These are phyloP conservation scores for Acleris laterana DNA, from an alignment of 2,888 invertebrate species.

Conservation along the genomic window DNA sequence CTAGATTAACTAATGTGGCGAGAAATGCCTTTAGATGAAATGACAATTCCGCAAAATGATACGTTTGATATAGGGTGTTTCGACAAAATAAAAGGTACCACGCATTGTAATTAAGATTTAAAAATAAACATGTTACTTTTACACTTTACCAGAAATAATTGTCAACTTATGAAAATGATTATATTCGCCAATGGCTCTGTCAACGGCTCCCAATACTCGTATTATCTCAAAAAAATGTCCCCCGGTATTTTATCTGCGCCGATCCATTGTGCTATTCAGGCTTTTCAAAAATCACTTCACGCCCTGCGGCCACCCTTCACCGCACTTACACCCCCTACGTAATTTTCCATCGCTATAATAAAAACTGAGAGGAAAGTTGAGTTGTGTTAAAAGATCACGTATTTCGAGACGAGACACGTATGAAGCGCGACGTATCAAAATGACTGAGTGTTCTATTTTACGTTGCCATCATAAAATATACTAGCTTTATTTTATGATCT, in stretches of 20 bases:
- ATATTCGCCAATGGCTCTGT: slow-evolving; percentile 3
- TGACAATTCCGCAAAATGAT: no score
- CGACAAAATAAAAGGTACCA: no score
- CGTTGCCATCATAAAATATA: slow-evolving; percentile 6
- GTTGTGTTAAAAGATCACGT: slow-evolving; percentile 25
- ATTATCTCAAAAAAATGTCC: not conserved
- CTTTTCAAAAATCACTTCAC: slow-evolving; percentile 32
- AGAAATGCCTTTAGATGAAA: no score
- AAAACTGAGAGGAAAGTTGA: slow-evolving; percentile 10
- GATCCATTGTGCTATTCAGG: slow-evolving; percentile 29
- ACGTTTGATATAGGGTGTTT: no score
- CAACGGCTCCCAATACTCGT: no score
- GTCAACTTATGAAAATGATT: no score
- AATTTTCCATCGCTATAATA: slow-evolving; percentile 31
- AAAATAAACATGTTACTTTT: no score
- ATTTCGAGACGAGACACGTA: slow-evolving; percentile 25
- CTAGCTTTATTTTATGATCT: not conserved
- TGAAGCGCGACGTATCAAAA: slow-evolving; percentile 11
- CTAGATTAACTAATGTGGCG: no score
- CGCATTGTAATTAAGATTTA: no score
- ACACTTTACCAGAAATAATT: no score
- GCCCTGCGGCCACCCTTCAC: slow-evolving; percentile 22
- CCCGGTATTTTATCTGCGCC: slow-evolving; percentile 13
- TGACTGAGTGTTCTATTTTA: slow-evolving; percentile 25
- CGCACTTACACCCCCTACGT: slow-evolving; percentile 10